Conservation (phyloP, 2,888 invertebrate genomes). For the Netelia virgata region DNA sequence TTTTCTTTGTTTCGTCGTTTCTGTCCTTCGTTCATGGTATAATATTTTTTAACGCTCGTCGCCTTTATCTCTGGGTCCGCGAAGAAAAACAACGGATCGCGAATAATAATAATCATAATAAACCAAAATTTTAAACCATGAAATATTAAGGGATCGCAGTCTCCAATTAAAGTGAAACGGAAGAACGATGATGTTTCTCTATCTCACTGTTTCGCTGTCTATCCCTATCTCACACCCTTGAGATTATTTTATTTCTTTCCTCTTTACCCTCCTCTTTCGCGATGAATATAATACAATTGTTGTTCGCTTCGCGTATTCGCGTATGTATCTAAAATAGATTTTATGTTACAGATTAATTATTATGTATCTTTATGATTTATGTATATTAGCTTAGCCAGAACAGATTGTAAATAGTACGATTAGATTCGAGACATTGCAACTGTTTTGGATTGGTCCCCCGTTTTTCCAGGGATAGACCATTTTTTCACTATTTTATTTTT, state of each 20-base stretch:
- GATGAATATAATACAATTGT: conserved; percentile 63
- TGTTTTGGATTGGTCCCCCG: conserved; percentile 14
- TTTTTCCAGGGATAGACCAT: conserved; percentile 34
- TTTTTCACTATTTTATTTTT: conserved; percentile 19
- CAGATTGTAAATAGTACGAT: conserved; percentile 40
- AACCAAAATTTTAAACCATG: neutral
- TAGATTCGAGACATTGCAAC: conserved; percentile 62
- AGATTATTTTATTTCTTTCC: conserved; percentile 32
- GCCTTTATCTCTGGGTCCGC: conserved; percentile 7
- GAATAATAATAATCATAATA: neutral
- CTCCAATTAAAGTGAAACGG: conserved; percentile 60
- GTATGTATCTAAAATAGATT: conserved; percentile 68
- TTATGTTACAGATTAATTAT: conserved; percentile 64
- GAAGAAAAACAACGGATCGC: conserved; percentile 13
- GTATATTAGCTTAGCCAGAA: conserved; percentile 57
- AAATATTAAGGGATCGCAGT: conserved; percentile 51
- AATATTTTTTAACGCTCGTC: neutral
- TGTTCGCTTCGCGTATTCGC: conserved; percentile 30
- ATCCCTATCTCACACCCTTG: conserved; percentile 11
- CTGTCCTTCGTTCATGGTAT: conserved; percentile 25
- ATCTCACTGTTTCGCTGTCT: conserved; percentile 30
- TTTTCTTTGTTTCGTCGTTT: conserved; percentile 33
- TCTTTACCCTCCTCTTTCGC: conserved; percentile 25
- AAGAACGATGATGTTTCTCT: conserved; percentile 48
- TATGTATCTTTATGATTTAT: conserved; percentile 57